Percentiles rank a stretch among this genome's conserved stretches.
Evolutionary conservation across 2,113 vertebrate genomes (phyloP).

Genomic region (Nanorana parkeri): DNA sequence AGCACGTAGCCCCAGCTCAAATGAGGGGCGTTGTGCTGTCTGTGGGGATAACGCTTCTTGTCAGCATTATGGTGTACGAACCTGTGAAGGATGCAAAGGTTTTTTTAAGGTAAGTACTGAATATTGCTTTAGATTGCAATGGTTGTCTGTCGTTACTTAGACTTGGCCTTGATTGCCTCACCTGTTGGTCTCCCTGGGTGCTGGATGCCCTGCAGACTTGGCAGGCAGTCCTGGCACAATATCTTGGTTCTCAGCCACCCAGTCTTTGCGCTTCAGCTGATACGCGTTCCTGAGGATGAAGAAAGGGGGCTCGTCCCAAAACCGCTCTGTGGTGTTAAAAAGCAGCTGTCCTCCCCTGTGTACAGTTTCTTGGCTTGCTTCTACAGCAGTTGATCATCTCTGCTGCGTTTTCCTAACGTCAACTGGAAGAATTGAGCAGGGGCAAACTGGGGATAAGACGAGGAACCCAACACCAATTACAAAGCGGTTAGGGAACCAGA

Average conservation of each 20-base stretch:
- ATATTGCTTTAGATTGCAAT: background rate
- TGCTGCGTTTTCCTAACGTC: slow-evolving; percentile 46
- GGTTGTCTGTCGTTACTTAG: background rate
- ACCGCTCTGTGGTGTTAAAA: slow-evolving; percentile 51
- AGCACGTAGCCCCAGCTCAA: slow-evolving; percentile 74
- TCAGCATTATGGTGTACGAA: slow-evolving; percentile 95
- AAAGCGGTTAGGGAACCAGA: slow-evolving; percentile 3
- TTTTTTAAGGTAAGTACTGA: slow-evolving; percentile 91
- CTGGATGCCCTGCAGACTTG: slow-evolving; percentile 2
- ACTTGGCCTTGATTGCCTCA: slow-evolving; percentile 4
- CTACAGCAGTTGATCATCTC: slow-evolving; percentile 49
- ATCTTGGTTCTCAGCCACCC: slow-evolving; percentile 11
- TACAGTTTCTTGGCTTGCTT: slow-evolving; percentile 50
- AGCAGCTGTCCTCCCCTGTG: slow-evolving; percentile 54
- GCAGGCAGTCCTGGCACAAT: slow-evolving; percentile 42
- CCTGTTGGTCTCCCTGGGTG: slow-evolving; percentile 18
- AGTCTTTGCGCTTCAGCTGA: slow-evolving; percentile 53
- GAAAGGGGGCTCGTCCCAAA: slow-evolving; percentile 53
- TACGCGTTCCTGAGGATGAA: slow-evolving; percentile 51
- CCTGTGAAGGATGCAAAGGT: slow-evolving; percentile 96
- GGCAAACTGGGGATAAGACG: slow-evolving; percentile 47
- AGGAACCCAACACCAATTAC: slow-evolving; percentile 57
- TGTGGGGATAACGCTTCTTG: slow-evolving; percentile 95
- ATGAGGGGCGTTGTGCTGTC: slow-evolving; percentile 89
- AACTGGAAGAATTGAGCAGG: slow-evolving; percentile 48